Evolutionary conservation across 2,113 vertebrate genomes (phyloP).

Genomic region (Platichthys stellatus): DNA sequence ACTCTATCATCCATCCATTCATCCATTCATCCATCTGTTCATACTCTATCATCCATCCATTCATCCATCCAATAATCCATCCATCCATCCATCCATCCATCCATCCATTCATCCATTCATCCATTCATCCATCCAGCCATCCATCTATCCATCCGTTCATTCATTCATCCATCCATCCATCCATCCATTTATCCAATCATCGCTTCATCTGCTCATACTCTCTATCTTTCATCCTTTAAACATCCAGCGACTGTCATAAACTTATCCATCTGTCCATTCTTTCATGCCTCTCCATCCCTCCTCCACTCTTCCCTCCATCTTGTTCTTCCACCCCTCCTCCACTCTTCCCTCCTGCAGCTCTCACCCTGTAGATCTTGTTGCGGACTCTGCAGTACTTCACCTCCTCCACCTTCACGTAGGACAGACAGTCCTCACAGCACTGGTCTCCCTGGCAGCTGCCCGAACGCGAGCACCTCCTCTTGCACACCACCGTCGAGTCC

Average conservation of each 20-base stretch:
- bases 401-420: conserved; percentile 86
- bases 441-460: conserved; percentile 82
- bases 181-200: not conserved
- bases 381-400: conserved; percentile 92
- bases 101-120: too few species aligned
- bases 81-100: too few species aligned
- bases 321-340: not conserved
- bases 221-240: too few species aligned
- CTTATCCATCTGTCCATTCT: not conserved
- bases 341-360: conserved; percentile 10
- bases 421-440: conserved; percentile 92
- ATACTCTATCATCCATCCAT: too few species aligned
- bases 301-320: not conserved
- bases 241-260: too few species aligned
- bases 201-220: too few species aligned
- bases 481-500: conserved; percentile 95
- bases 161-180: not conserved
- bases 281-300: not conserved
- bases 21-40: not conserved
- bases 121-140: too few species aligned
- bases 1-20: not conserved
- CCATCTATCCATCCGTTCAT: too few species aligned
- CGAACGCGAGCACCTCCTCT: conserved; percentile 84
- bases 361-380: conserved; percentile 95
- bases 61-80: too few species aligned